Percentiles rank a stretch among this genome's conserved stretches.
phyloP scores from a whole-genome alignment of 1,140 invertebrate species.

The Hermetia illucens region DNA sequence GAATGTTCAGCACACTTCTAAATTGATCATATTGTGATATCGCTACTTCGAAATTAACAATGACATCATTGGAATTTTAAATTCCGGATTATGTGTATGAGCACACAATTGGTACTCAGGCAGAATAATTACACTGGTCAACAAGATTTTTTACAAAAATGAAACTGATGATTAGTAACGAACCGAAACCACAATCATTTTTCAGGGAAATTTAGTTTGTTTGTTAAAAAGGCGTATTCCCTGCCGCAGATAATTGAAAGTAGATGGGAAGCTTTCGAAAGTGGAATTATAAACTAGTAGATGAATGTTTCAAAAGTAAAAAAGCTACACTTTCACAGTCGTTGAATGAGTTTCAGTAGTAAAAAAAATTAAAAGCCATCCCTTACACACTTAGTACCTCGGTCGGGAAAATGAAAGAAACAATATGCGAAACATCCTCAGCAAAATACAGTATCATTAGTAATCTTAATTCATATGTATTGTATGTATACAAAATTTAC shows the following conservation, averaged over 20 bases:
- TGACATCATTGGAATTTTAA: neutral
- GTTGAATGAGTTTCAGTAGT: no score
- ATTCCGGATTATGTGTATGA: neutral
- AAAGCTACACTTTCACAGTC: no score
- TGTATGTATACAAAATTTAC: no score
- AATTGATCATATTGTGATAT: neutral
- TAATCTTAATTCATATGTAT: no score
- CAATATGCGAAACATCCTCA: no score
- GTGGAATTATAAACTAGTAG: no score
- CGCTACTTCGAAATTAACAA: neutral
- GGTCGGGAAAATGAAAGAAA: no score
- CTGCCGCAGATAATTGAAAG: neutral
- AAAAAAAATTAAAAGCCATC: no score
- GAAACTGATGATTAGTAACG: neutral
- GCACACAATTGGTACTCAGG: neutral
- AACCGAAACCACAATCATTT: neutral
- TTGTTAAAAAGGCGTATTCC: neutral
- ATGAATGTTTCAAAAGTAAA: no score
- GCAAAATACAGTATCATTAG: no score
- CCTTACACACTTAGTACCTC: no score
- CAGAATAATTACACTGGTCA: neutral
- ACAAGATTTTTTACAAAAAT: neutral
- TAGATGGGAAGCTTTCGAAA: no score
- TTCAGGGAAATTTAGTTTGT: neutral
- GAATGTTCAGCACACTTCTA: neutral